A percentile compares a stretch with the other conserved stretches of the same genome.
These are phyloP conservation scores for Actenoides hombroni DNA, from an alignment of 2,113 vertebrate genomes.

Conservation along the genomic window DNA sequence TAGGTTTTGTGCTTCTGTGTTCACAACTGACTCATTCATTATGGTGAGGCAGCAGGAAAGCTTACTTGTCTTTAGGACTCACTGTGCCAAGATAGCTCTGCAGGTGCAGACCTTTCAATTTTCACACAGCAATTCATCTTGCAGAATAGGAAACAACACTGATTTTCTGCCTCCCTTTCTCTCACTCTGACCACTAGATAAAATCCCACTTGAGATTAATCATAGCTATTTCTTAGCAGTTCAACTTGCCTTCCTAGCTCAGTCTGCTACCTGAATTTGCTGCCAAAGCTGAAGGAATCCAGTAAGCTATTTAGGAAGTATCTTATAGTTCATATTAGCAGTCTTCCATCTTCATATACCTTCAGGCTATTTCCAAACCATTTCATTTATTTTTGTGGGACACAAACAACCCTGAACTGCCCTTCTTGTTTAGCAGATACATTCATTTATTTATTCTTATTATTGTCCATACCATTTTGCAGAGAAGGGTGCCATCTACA, in stretches of 20 bases:
- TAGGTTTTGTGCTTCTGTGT: neutral
- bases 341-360: neutral
- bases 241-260: neutral
- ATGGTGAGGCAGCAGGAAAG: neutral
- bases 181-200: neutral
- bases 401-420: neutral
- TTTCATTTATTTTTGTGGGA: neutral
- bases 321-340: neutral
- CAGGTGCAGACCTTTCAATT: neutral
- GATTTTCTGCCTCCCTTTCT: neutral
- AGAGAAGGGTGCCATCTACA: slow-evolving; percentile 21
- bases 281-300: neutral
- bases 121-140: neutral
- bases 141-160: neutral
- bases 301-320: neutral
- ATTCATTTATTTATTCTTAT: neutral
- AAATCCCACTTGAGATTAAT: neutral
- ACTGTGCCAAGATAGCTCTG: neutral
- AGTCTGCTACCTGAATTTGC: neutral
- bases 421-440: slow-evolving; percentile 29
- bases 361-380: neutral
- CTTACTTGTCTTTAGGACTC: neutral
- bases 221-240: neutral
- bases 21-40: neutral
- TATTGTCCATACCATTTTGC: neutral